A percentile compares a stretch with the other conserved stretches of the same genome.
phyloP scores from a whole-genome alignment of 2,888 invertebrate genomes.

The Drosophila maculinotata region DNA sequence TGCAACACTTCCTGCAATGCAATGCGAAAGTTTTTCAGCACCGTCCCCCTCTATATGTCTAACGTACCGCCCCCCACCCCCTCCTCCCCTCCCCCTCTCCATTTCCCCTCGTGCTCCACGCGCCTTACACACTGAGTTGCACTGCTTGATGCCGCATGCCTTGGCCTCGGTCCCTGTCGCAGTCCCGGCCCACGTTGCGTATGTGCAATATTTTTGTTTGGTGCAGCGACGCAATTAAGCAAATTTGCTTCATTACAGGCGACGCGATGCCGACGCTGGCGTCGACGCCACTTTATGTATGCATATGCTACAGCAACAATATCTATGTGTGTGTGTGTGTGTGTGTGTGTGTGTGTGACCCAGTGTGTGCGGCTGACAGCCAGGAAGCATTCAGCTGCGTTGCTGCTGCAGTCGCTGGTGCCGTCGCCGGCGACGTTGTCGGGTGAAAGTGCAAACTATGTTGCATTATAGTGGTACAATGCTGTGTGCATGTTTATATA shows the following conservation, averaged over 20 bases:
- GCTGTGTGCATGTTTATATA: conserved; percentile 6
- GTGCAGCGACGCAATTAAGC: conserved; percentile 66
- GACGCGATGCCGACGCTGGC: conserved; percentile 31
- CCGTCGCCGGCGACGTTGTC: conserved; percentile 21
- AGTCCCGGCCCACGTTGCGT: conserved; percentile 42
- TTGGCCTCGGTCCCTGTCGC: conserved; percentile 3
- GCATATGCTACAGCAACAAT: conserved; percentile 14
- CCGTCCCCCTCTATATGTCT: background rate
- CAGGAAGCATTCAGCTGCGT: conserved; percentile 57
- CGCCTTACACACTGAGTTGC: conserved; percentile 3
- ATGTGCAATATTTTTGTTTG: conserved; percentile 66
- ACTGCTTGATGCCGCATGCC: conserved; percentile 13
- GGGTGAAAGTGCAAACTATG: conserved; percentile 69
- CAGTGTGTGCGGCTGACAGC: conserved; percentile 44
- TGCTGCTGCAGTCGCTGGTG: conserved; percentile 34
- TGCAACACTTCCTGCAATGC: conserved; percentile 68
- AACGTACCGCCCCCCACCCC: background rate
- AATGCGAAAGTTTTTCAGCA: conserved; percentile 55
- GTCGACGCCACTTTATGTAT: conserved; percentile 29
- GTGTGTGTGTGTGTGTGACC: conserved; percentile 36
- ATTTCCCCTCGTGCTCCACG: no score
- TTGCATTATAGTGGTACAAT: conserved; percentile 57
- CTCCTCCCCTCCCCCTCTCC: background rate
- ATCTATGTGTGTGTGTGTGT: conserved; percentile 3
- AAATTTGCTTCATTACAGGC: conserved; percentile 69